Base-by-base conservation (phyloP, 2,888 invertebrate genomes). In the Chrysina gloriosa region DNA sequence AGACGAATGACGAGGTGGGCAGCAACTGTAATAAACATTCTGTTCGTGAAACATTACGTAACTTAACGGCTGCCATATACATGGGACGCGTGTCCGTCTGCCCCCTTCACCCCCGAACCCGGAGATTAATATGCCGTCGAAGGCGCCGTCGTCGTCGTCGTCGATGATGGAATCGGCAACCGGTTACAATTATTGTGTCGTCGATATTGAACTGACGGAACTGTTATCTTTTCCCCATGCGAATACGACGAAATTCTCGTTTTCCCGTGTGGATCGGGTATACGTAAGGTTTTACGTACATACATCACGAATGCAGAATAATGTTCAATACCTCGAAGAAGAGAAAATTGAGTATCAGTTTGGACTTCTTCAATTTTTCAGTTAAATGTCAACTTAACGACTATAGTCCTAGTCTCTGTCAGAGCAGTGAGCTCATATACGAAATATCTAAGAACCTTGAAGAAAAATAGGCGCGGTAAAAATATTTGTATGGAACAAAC, bases 11-110 rank as follows among this genome's bases (percentile, higher is more conserved):
- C 61, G 58, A 58, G 65, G 65, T 65, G 65, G 69, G 69, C 58
- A 58, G 69, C 48, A 65, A 65, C 69, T 61, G 61, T 69, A 68
- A 69, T 69, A 69, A 69, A 69, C 69, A 69, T 65, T 69, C 69
- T 69, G 69, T 23, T 58, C 11, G 50, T 69, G 69, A 69, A 69
- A 69, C 65, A 64, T 65, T 52, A 69, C 65, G 65, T 65, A 65
- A 69, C 39, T 69, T 61, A 63, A 61, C 65, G 58, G 54, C 58
- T 69, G 69, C 69, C 69, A 69, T 25, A 31, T 50, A 50, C 69
- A 69, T 52, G n/a, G n/a, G n/a, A 52, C 52, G 9, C 19, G 31
- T 25, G 14, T 9, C 7, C 23, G 48, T 6, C 6, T 25, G 48
- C 6, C 4, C 48, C 23, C 48, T 25, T 25, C 25, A 9, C 23